These are phyloP conservation scores for Pharmacophagus antenor DNA, from an alignment of 2,888 invertebrate genomes.

Conservation along the genomic window DNA sequence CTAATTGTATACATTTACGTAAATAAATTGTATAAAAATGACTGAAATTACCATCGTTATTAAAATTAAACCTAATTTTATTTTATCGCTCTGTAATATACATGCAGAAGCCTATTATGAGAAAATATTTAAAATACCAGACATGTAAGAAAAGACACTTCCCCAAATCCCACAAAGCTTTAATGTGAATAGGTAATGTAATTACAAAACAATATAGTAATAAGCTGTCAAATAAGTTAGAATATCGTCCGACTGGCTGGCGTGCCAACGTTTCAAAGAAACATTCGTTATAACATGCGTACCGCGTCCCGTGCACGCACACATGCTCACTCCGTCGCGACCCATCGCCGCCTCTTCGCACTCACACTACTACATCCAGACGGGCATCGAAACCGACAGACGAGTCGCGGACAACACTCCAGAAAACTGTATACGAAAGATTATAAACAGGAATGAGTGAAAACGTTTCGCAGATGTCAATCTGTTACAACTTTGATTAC, in stretches of 20 bases:
- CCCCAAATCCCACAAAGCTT: no score
- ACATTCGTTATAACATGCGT: constrained; percentile 17
- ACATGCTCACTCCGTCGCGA: background rate
- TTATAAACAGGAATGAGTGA: background rate
- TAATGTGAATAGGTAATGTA: no score
- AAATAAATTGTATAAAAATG: no score
- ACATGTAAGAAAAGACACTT: background rate
- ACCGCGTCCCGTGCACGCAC: constrained; percentile 6
- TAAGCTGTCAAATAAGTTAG: background rate
- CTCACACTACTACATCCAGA: background rate
- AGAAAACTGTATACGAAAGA: background rate
- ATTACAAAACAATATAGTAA: background rate
- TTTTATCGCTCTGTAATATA: no score
- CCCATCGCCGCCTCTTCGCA: background rate
- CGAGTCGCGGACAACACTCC: background rate
- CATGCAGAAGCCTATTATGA: no score
- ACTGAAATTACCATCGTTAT: no score
- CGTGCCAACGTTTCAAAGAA: constrained; percentile 18
- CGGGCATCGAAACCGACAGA: constrained; percentile 3
- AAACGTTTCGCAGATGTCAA: background rate
- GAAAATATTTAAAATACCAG: background rate
- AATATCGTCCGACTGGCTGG: constrained; percentile 4
- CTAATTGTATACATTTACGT: no score
- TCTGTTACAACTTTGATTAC: background rate
- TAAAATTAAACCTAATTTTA: no score